Evolutionary conservation across 1,140 invertebrate species (phyloP).

Genomic region (Magallana ariakensis): DNA sequence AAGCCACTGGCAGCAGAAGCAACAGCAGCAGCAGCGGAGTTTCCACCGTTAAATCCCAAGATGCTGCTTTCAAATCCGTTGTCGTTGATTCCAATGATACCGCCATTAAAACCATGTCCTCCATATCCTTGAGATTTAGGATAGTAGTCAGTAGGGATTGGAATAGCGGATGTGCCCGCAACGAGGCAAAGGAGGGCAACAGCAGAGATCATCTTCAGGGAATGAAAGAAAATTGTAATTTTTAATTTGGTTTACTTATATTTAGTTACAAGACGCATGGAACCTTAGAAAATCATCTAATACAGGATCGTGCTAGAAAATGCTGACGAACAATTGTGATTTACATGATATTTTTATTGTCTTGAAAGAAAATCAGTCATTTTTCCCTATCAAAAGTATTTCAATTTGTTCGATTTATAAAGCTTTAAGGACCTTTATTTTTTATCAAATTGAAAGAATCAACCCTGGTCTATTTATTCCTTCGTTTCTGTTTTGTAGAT

Average conservation of each 20-base stretch:
- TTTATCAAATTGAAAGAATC: not conserved
- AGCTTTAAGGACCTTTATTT: too few species aligned
- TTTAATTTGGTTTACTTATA: too few species aligned
- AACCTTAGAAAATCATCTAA: not conserved
- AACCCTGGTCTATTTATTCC: not conserved
- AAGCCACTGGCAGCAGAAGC: not conserved
- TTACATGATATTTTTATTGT: too few species aligned
- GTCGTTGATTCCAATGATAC: not conserved
- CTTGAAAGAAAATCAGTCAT: too few species aligned
- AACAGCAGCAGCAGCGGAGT: not conserved
- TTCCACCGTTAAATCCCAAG: not conserved
- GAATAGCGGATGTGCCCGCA: not conserved
- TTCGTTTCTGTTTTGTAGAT: not conserved
- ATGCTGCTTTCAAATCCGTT: not conserved
- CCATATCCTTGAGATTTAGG: constrained; percentile 5
- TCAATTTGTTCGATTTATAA: too few species aligned
- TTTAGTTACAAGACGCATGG: not conserved
- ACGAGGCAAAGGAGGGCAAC: not conserved
- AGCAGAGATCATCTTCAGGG: not conserved
- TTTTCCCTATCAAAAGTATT: too few species aligned
- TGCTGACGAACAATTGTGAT: not conserved
- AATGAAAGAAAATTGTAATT: not conserved
- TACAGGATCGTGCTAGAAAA: not conserved
- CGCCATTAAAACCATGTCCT: not conserved
- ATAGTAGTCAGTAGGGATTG: not conserved